Conservation (phyloP, 1,140 invertebrate genomes). For the Drosophila chauvacae region DNA sequence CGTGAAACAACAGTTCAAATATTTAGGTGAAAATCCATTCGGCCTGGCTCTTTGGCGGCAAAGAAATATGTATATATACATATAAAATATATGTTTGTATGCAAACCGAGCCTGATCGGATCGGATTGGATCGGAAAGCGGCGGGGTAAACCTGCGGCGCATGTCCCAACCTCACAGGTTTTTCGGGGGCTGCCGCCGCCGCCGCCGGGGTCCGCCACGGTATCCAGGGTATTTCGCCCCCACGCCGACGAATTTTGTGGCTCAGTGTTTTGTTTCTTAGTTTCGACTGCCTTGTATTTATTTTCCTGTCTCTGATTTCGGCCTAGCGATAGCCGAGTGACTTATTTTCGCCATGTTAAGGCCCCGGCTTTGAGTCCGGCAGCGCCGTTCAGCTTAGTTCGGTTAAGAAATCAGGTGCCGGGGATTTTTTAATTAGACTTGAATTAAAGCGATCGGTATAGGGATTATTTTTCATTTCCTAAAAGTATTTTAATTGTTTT, state of each 20-base stretch:
- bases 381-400: neutral
- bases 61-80: conserved; percentile 24
- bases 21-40: conserved; percentile 62
- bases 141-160: conserved; percentile 42
- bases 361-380: neutral
- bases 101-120: conserved; percentile 27
- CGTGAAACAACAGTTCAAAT: conserved; percentile 51
- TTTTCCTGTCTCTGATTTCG: conserved; percentile 50
- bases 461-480: neutral
- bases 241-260: conserved; percentile 26
- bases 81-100: conserved; percentile 20
- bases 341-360: conserved; percentile 45
- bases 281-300: conserved; percentile 13
- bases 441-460: neutral
- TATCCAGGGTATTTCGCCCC: conserved; percentile 35
- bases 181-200: neutral
- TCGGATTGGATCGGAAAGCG: neutral
- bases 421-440: conserved; percentile 5
- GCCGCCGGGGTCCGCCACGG: neutral
- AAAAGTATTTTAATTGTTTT: neutral
- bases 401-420: conserved; percentile 15
- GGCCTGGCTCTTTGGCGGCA: conserved; percentile 53
- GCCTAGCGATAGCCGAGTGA: conserved; percentile 56
- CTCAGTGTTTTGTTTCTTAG: conserved; percentile 23
- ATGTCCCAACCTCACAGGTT: conserved; percentile 42